Percentiles rank a stretch among this genome's conserved stretches.
Evolutionary conservation across 2,888 invertebrate genomes (phyloP).

Genomic region (Lottia gigantea): DNA sequence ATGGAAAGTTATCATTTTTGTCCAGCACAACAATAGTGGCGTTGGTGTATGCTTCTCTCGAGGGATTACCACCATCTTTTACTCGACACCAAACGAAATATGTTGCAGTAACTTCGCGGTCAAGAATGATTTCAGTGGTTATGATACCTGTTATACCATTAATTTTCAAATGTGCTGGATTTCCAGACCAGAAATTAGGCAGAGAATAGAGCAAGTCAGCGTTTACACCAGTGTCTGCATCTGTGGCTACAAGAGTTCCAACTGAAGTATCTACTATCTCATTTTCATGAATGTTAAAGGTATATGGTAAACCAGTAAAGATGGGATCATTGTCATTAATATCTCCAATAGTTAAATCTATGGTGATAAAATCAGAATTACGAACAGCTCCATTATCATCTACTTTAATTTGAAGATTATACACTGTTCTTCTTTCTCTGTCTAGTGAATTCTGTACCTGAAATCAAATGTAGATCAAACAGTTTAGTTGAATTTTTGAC

Average conservation of each 20-base stretch:
- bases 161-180: slow-evolving; percentile 38
- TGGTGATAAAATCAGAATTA: slow-evolving; percentile 34
- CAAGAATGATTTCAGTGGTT: slow-evolving; percentile 34
- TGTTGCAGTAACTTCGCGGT: slow-evolving; percentile 40
- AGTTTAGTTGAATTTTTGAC: too few species aligned
- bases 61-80: slow-evolving; percentile 44
- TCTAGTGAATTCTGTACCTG: slow-evolving; percentile 46
- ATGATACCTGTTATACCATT: slow-evolving; percentile 38
- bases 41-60: slow-evolving; percentile 37
- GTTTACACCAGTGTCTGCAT: slow-evolving; percentile 48
- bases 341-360: slow-evolving; percentile 47
- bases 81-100: slow-evolving; percentile 44
- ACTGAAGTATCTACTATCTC: slow-evolving; percentile 37
- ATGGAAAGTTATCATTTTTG: slow-evolving; percentile 56
- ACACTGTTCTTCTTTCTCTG: slow-evolving; percentile 47
- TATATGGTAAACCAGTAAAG: slow-evolving; percentile 42
- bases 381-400: slow-evolving; percentile 33
- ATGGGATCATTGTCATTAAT: slow-evolving; percentile 52
- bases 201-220: slow-evolving; percentile 36
- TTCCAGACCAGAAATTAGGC: slow-evolving; percentile 34
- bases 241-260: slow-evolving; percentile 43
- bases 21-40: slow-evolving; percentile 52
- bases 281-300: slow-evolving; percentile 48
- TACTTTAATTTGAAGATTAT: slow-evolving; percentile 41
- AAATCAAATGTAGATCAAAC: slow-evolving; percentile 22